Evolutionary conservation across 35 echinoderm and acorn worm species (phyloP).

Genomic region (Heliocidaris tuberculata): DNA sequence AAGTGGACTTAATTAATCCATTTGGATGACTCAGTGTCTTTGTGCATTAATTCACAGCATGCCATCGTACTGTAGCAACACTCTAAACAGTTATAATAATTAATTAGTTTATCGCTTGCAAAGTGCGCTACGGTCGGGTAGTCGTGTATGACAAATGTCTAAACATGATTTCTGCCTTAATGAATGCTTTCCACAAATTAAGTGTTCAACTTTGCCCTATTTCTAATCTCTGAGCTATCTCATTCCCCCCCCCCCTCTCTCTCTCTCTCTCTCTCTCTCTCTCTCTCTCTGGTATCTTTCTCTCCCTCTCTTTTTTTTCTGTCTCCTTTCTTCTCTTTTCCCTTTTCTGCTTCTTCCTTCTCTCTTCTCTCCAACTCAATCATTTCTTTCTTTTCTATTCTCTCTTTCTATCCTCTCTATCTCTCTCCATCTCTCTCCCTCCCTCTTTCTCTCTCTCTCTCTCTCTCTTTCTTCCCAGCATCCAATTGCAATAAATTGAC

Average conservation of each 20-base stretch:
- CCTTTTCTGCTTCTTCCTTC: background rate
- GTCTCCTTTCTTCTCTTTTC: background rate
- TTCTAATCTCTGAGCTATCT: background rate
- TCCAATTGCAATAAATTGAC: background rate
- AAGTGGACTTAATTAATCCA: constrained; percentile 2
- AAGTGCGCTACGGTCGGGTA: background rate
- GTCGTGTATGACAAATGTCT: background rate
- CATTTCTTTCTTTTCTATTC: too few relatives aligned
- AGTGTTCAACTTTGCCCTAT: background rate
- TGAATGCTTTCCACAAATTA: background rate
- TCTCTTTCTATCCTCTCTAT: background rate
- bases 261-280: too few relatives aligned
- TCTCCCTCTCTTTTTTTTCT: background rate
- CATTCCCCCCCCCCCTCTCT: background rate
- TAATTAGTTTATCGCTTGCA: constrained; percentile 5
- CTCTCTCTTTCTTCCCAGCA: background rate
- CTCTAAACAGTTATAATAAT: background rate
- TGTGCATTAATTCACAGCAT: background rate
- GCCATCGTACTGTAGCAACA: background rate
- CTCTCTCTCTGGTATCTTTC: background rate
- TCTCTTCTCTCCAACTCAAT: background rate
- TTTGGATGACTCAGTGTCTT: background rate
- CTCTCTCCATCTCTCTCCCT: too few relatives aligned
- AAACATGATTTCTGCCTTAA: background rate
- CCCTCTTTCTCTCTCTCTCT: background rate